Base-by-base conservation (phyloP, 2,888 invertebrate species). In the Pollenia griseotomentosa region DNA sequence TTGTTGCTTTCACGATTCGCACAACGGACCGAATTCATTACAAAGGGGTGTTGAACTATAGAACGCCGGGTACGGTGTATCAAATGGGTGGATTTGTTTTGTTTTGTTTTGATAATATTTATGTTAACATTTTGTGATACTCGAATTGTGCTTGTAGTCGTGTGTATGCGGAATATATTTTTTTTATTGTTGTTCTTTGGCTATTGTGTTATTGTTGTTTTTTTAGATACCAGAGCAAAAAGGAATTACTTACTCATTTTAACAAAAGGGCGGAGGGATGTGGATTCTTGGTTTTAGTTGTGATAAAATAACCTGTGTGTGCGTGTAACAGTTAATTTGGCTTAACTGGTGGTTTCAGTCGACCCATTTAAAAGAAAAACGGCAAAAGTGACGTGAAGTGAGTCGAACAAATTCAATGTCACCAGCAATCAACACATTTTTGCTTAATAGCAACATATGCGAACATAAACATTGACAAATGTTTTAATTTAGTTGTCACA, bases 391-490 rank as follows among this genome's bases (percentile, higher is more conserved):
- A 85, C 55, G 57, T 63, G 73, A 84, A 87, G 78, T 87, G 87
- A 87, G 81, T 70, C 42, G 84, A 82, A 87, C 81, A 75, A 73
- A 86, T 85, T 82, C 75, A 82, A 84, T 84, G 85, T 87, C 86
- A 87, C 84, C 71, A 74, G 55, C 86, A 86, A 85, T 79, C 87
- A 86, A 85, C 81, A 83, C 86, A 83, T 78, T 87, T 86, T 86
- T 88, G 83, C 74, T 88, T 92, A 93, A 93, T 93, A 92, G 90
- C 91, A 93, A 91, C 93, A 93, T 93, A 93, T 93, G 93, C 91
- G 93, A 93, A 92, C 92, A 93, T 93, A 93, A 93, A 92, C 93
- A 92, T 90, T 93, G 92, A 93, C 93, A 93, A 93, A 93, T 93
- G 93, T 92, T 92, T 93, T 92, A 93, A 93, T 93, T 93, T 92